Evolutionary conservation across 2,113 vertebrate species (phyloP).

Genomic region (Laticauda colubrina): DNA sequence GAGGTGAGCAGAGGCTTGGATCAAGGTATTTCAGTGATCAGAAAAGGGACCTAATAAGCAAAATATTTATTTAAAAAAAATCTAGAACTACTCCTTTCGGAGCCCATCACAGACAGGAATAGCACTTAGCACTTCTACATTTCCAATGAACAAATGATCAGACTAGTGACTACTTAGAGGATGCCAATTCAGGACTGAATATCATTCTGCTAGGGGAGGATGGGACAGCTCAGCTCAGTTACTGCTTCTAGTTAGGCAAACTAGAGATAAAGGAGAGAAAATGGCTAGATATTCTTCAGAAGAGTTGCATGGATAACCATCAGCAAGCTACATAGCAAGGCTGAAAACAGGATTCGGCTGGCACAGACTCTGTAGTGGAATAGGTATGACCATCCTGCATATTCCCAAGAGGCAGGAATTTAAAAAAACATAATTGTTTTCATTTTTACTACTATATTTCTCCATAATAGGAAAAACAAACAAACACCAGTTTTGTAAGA

Average conservation of each 20-base stretch:
- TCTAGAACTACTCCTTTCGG: neutral
- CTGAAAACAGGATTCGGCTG: neutral
- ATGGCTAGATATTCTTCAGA: neutral
- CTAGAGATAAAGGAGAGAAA: neutral
- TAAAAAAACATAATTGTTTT: neutral
- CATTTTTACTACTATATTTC: neutral
- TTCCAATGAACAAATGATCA: neutral
- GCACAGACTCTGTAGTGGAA: neutral
- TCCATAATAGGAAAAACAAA: conserved; percentile 3
- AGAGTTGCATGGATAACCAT: neutral
- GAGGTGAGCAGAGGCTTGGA: neutral
- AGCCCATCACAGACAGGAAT: no score
- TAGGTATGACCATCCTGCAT: neutral
- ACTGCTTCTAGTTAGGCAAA: neutral
- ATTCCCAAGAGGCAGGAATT: neutral
- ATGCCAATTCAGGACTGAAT: neutral
- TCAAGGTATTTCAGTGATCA: neutral
- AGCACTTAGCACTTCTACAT: neutral
- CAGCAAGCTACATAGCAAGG: neutral
- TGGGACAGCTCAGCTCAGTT: neutral
- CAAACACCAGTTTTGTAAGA: neutral
- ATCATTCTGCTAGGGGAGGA: neutral
- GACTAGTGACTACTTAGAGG: neutral
- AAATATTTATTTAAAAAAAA: neutral
- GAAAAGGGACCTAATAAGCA: neutral